Conservation (phyloP, 2,797 vertebrate genomes). For the Schizopygopsis pylzovi region DNA sequence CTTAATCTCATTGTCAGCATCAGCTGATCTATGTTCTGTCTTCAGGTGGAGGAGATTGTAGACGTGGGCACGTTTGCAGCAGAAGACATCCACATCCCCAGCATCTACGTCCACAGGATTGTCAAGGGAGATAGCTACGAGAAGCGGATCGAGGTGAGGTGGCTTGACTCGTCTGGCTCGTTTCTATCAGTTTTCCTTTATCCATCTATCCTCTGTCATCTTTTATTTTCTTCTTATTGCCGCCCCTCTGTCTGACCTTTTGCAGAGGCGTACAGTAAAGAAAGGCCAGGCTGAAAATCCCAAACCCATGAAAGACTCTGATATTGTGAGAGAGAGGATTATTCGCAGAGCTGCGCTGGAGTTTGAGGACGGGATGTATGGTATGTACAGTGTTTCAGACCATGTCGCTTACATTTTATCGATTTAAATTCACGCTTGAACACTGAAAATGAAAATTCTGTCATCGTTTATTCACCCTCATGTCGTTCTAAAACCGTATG, state of each 20-base stretch:
- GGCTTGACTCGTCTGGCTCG: no score
- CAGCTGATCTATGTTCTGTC: slow-evolving; percentile 19
- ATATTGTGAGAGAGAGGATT: slow-evolving; percentile 92
- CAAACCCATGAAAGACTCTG: slow-evolving; percentile 85
- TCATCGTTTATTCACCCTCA: background rate
- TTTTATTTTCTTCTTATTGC: slow-evolving; percentile 3
- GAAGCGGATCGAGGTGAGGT: slow-evolving; percentile 94
- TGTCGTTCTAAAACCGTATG: background rate
- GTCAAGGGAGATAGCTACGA: slow-evolving; percentile 88
- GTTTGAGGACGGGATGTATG: slow-evolving; percentile 98
- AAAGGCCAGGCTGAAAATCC: slow-evolving; percentile 79
- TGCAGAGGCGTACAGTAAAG: slow-evolving; percentile 87
- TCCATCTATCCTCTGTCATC: slow-evolving; percentile 16
- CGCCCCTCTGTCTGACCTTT: background rate
- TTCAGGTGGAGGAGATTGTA: slow-evolving; percentile 96
- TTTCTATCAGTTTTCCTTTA: slow-evolving; percentile 16
- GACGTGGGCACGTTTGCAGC: slow-evolving; percentile 90
- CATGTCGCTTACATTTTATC: background rate
- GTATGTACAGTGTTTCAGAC: slow-evolving; percentile 78
- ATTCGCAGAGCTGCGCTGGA: slow-evolving; percentile 94
- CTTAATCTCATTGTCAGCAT: background rate
- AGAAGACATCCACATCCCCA: slow-evolving; percentile 96
- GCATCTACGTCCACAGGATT: slow-evolving; percentile 92
- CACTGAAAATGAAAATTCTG: background rate
- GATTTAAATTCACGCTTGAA: background rate